These are phyloP conservation scores for Scaptomyza caliginosa DNA, from an alignment of 2,888 invertebrate species.

Conservation along the genomic window DNA sequence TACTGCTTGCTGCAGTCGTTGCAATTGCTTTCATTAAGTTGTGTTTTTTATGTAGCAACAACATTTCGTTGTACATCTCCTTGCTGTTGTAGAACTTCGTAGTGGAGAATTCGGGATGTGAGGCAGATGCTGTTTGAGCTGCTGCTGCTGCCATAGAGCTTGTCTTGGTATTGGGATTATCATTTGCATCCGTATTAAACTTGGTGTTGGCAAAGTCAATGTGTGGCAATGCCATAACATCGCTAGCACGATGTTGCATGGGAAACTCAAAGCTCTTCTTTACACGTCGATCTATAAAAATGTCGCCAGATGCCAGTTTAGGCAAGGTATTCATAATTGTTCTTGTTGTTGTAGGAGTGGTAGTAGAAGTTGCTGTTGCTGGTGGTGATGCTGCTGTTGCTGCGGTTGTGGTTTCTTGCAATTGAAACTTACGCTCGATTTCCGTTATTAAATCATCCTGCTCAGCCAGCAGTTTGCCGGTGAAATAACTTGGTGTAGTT, in stretches of 20 bases:
- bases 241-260: slow-evolving; percentile 79
- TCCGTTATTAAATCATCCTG: slow-evolving; percentile 83
- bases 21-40: slow-evolving; percentile 67
- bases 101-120: slow-evolving; percentile 83
- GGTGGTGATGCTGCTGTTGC: not conserved
- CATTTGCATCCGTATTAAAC: slow-evolving; percentile 79
- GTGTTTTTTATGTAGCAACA: slow-evolving; percentile 78
- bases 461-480: slow-evolving; percentile 82
- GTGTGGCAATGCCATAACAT: slow-evolving; percentile 76
- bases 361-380: not conserved
- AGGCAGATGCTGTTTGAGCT: slow-evolving; percentile 24
- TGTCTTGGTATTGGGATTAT: slow-evolving; percentile 9
- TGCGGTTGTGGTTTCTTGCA: slow-evolving; percentile 70
- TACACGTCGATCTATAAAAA: slow-evolving; percentile 83
- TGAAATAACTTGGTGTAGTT: slow-evolving; percentile 72
- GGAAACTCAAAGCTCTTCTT: slow-evolving; percentile 84
- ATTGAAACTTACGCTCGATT: slow-evolving; percentile 83
- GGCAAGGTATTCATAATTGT: not conserved
- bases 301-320: slow-evolving; percentile 44
- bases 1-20: slow-evolving; percentile 11
- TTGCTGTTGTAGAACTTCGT: slow-evolving; percentile 84
- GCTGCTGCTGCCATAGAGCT: slow-evolving; percentile 1
- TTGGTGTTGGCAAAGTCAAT: slow-evolving; percentile 83
- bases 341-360: not conserved
- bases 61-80: slow-evolving; percentile 83